Percentiles rank a stretch among this genome's conserved stretches.
phyloP scores from a whole-genome alignment of 1,140 invertebrate species.

The Caerostris extrusa region DNA sequence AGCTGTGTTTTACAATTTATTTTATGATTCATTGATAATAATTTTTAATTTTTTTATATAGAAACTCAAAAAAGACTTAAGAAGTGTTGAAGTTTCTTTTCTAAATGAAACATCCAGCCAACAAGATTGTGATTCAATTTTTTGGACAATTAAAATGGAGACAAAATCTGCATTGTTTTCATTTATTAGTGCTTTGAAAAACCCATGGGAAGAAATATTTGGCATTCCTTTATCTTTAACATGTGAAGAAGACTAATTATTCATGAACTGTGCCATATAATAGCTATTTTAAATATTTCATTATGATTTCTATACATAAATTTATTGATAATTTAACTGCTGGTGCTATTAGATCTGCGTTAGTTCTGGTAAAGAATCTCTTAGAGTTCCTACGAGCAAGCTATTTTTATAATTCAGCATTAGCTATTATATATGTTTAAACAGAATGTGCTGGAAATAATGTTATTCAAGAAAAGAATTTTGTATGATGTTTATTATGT shows the following conservation, averaged over 20 bases:
- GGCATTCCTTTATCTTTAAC: constrained; percentile 41
- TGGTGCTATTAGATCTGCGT: constrained; percentile 24
- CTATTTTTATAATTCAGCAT: neutral
- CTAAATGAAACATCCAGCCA: constrained; percentile 40
- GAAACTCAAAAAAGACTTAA: constrained; percentile 59
- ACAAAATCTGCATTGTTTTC: constrained; percentile 64
- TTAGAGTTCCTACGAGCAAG: neutral
- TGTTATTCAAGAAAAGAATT: neutral
- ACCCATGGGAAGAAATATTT: constrained; percentile 66
- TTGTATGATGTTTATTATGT: no score
- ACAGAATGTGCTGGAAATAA: neutral
- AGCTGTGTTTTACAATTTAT: neutral
- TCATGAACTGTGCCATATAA: constrained; percentile 2
- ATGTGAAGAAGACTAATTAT: constrained; percentile 50
- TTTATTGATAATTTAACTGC: neutral
- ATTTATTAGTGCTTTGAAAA: constrained; percentile 49
- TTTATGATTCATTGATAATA: neutral
- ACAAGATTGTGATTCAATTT: constrained; percentile 5
- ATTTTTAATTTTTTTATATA: neutral
- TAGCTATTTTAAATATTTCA: neutral
- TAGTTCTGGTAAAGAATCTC: neutral
- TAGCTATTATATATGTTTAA: neutral
- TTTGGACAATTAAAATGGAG: constrained; percentile 56
- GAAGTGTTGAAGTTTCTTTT: constrained; percentile 51
- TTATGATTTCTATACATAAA: neutral